phyloP scores from a whole-genome alignment of 2,888 invertebrate species.

The Phortica okadai region DNA sequence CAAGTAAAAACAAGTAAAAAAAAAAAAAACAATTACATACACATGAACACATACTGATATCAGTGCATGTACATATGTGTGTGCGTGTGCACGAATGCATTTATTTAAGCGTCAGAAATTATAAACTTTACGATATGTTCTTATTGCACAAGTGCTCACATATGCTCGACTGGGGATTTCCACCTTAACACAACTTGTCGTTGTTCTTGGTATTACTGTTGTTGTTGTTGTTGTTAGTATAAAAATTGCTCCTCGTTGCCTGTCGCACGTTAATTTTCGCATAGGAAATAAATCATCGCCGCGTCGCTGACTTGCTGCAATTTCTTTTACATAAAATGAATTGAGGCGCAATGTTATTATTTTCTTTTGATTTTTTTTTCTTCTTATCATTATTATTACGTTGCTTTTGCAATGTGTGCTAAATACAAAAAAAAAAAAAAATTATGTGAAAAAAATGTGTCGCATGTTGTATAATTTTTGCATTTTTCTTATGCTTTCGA shows the following conservation, averaged over 20 bases:
- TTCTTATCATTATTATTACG: not conserved
- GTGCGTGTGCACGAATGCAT: constrained; percentile 50
- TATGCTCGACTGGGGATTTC: not conserved
- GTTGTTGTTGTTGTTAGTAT: not conserved
- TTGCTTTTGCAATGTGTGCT: not conserved
- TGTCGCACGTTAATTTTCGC: constrained; percentile 36
- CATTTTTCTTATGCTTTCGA: not conserved
- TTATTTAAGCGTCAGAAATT: constrained; percentile 64
- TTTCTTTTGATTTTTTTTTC: no score
- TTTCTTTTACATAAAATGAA: constrained; percentile 36
- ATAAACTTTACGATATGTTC: constrained; percentile 50
- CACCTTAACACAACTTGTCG: not conserved
- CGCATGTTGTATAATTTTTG: constrained; percentile 13
- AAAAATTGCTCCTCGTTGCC: not conserved
- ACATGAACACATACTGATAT: constrained; percentile 33
- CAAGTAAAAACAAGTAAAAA: constrained; percentile 31
- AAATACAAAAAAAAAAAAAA: not conserved
- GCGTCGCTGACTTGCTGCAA: constrained; percentile 38
- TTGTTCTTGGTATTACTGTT: not conserved
- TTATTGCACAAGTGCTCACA: not conserved
- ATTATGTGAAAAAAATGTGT: not conserved
- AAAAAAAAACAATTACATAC: constrained; percentile 50
- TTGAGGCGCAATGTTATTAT: not conserved
- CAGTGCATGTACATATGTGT: not conserved
- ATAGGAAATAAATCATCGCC: constrained; percentile 58